These are phyloP conservation scores for Momotus momota DNA, from an alignment of 2,797 vertebrate genomes.

Conservation along the genomic window DNA sequence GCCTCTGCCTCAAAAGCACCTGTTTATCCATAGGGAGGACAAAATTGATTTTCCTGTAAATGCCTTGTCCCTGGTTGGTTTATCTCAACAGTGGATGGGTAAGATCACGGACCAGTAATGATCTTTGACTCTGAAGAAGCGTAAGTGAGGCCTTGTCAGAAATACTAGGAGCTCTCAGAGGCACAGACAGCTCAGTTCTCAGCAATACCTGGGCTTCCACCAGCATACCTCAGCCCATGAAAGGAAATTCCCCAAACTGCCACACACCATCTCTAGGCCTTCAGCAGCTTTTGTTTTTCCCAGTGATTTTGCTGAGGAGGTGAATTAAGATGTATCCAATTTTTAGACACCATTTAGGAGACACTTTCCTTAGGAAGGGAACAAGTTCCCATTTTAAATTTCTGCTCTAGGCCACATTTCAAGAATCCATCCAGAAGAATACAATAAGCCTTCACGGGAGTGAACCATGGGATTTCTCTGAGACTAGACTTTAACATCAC, in stretches of 20 bases:
- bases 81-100: not conserved
- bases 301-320: not conserved
- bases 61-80: not conserved
- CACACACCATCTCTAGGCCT: not conserved
- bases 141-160: not conserved
- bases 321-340: not conserved
- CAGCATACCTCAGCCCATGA: not conserved
- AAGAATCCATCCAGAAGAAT: not conserved
- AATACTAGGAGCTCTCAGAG: not conserved
- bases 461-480: not conserved
- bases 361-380: not conserved
- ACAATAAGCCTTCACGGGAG: not conserved
- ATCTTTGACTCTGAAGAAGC: not conserved
- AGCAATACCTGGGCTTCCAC: not conserved
- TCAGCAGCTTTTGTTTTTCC: not conserved
- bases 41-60: not conserved
- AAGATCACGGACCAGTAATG: not conserved
- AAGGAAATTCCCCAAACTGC: not conserved
- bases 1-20: accelerated
- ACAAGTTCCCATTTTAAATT: not conserved
- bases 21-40: not conserved
- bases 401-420: not conserved
- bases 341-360: not conserved
- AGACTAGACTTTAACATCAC: not conserved
- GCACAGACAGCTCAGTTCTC: not conserved